A percentile compares a stretch with the other conserved stretches of the same genome.
phyloP scores from a whole-genome alignment of 2,888 invertebrate species.

The Lordiphosa fenestrarum region DNA sequence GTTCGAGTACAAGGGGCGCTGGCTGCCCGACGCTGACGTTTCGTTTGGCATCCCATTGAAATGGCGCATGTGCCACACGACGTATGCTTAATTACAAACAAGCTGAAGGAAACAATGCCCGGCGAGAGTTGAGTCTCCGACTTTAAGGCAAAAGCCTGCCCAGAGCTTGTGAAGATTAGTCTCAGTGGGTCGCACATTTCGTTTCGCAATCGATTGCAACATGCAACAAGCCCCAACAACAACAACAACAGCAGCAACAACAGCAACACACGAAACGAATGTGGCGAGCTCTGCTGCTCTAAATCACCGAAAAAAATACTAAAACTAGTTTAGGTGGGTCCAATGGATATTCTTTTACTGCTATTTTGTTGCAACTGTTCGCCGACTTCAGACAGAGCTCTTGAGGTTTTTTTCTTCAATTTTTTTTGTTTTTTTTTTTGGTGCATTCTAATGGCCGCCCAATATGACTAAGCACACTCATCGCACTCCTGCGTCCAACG shows the following conservation, averaged over 20 bases:
- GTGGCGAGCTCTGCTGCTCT: slow-evolving; percentile 65
- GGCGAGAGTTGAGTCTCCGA: slow-evolving; percentile 31
- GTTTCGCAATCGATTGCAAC: slow-evolving; percentile 77
- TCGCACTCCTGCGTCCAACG: slow-evolving; percentile 74
- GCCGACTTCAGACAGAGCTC: slow-evolving; percentile 16
- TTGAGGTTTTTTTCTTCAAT: slow-evolving; percentile 21
- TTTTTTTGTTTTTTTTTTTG: slow-evolving; percentile 29
- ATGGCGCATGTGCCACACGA: slow-evolving; percentile 66
- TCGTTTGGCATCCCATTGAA: slow-evolving; percentile 53
- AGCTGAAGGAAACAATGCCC: slow-evolving; percentile 62
- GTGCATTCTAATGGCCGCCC: slow-evolving; percentile 79
- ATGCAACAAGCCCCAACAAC: slow-evolving; percentile 55
- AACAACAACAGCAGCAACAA: slow-evolving; percentile 24
- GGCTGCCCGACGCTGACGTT: slow-evolving; percentile 21
- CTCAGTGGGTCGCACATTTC: slow-evolving; percentile 76
- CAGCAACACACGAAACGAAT: slow-evolving; percentile 64
- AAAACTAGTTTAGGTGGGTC: slow-evolving; percentile 79
- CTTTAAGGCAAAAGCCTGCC: slow-evolving; percentile 35
- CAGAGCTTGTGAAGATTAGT: slow-evolving; percentile 63
- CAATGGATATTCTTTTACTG: slow-evolving; percentile 73
- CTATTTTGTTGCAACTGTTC: slow-evolving; percentile 63
- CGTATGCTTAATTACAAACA: slow-evolving; percentile 76
- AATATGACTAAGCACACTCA: slow-evolving; percentile 77
- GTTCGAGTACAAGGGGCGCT: slow-evolving; percentile 22
- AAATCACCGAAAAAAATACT: slow-evolving; percentile 57